A percentile compares a stretch with the other conserved stretches of the same genome.
phyloP scores from a whole-genome alignment of 1,140 invertebrate species.

The Drusus annulatus region DNA sequence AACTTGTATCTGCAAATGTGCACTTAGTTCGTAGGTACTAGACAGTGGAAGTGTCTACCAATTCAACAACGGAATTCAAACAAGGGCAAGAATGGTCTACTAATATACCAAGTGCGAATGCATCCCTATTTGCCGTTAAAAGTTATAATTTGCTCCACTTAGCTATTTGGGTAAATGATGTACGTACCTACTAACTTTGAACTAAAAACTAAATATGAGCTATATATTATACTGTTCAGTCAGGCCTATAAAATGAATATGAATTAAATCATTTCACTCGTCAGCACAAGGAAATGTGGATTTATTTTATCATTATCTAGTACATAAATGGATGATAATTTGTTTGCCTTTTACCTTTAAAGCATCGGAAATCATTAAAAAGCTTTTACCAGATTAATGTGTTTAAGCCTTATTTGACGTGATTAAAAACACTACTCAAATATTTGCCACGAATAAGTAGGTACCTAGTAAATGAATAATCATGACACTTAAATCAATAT shows the following conservation, averaged over 20 bases:
- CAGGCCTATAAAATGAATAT: not conserved
- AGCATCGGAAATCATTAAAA: conserved; percentile 31
- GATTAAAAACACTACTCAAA: conserved; percentile 15
- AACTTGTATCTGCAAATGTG: not conserved
- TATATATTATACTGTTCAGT: too few relatives aligned
- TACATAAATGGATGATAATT: conserved; percentile 22
- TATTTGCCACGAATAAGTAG: not conserved
- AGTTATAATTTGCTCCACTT: too few relatives aligned
- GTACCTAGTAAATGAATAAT: not conserved
- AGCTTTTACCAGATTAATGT: conserved; percentile 21
- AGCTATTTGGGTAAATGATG: too few relatives aligned
- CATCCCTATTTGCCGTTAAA: too few relatives aligned
- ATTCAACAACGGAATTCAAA: not conserved
- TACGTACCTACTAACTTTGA: too few relatives aligned
- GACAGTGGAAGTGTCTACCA: not conserved
- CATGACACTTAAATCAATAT: conserved; percentile 3
- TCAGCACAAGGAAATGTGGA: not conserved
- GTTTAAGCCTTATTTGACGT: conserved; percentile 16
- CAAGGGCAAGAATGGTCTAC: too few relatives aligned
- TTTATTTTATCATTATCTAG: too few relatives aligned
- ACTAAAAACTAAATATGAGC: too few relatives aligned
- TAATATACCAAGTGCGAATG: too few relatives aligned
- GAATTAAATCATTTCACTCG: not conserved
- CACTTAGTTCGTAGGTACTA: conserved; percentile 2
- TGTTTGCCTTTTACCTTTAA: conserved; percentile 5